Evolutionary conservation across 1,140 invertebrate species (phyloP).

Genomic region (Magallana ariakensis): DNA sequence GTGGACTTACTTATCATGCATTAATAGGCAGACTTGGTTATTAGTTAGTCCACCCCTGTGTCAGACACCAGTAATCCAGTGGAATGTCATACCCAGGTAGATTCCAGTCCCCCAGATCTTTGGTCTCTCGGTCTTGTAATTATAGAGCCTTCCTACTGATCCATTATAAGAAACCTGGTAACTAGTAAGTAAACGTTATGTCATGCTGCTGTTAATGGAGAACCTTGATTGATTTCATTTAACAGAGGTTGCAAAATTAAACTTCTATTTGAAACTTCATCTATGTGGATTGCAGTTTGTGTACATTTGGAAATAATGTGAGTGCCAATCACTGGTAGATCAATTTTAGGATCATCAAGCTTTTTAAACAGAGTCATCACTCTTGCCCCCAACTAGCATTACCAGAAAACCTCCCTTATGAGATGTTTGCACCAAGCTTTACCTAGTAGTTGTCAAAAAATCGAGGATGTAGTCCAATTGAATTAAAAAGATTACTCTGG

Average conservation of each 20-base stretch:
- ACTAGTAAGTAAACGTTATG: not conserved
- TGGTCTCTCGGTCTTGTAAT: not conserved
- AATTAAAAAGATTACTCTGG: not conserved
- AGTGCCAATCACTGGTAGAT: too few relatives aligned
- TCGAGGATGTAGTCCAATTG: not conserved
- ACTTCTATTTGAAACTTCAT: too few relatives aligned
- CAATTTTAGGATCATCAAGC: too few relatives aligned
- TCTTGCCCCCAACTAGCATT: too few relatives aligned
- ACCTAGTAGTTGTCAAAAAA: not conserved
- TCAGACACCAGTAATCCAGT: not conserved
- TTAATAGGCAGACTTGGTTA: not conserved
- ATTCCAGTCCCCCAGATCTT: not conserved
- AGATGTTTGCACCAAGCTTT: not conserved
- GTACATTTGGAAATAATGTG: too few relatives aligned
- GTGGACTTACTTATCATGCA: not conserved
- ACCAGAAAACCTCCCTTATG: too few relatives aligned
- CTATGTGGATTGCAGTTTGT: too few relatives aligned
- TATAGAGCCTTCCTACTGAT: not conserved
- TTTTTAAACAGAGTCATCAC: too few relatives aligned
- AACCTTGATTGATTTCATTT: not conserved
- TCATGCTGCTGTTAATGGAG: not conserved
- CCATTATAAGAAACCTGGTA: not conserved
- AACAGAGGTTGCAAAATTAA: not conserved
- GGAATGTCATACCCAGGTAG: not conserved
- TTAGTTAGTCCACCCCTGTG: not conserved